Evolutionary conservation across 2,113 vertebrate species (phyloP), one percentile per base, ranked within the genome.

Genomic region (Falco punctatus): DNA sequence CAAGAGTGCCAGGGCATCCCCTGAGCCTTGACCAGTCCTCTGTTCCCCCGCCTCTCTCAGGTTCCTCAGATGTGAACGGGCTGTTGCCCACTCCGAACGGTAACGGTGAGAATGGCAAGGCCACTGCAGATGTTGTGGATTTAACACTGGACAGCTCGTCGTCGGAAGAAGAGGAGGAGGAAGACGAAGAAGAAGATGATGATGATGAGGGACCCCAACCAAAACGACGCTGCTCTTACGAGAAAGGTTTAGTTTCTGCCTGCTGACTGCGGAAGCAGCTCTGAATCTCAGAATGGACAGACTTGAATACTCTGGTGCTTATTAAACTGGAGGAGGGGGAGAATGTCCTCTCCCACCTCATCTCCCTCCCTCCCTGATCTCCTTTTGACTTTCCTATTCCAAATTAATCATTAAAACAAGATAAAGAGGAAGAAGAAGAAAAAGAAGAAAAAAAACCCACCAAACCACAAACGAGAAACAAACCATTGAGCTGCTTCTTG

Each of bases 81-180:
- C 98, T 99, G 61, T 98, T 98, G 18, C 98, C 99, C 15, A 73
- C 98, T 12, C 98, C 99, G 66, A 99, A 97, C 85, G 91, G 98
- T 70, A 98, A 98, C 14, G 98, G 98, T 15, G 99, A 99, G 98
- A 99, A 99, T 0, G 99, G 98, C 72, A 99, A 99, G 88, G 98
- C 98, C 4, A 90, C 98, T 0, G 98, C 99, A 0, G 99, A 98
- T 0, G 99, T 99, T 38, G 99, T 99, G 96, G 99, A 99, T 98
- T 98, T 99, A 96, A 99, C 99, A 97, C 98, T 99, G 98, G 99
- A 99, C 98, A 99, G 99, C 98, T 99, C 99, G 2, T 99, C 99
- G 1, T 99, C 99, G 6, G 98, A 97, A 8, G 98, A 99, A 20
- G 99, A 99, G 6, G 99, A 99, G n/a, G 99, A 99, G 4, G 99